Evolutionary conservation across 2,797 vertebrate species (phyloP).

Genomic region (Cryptoprocta ferox): DNA sequence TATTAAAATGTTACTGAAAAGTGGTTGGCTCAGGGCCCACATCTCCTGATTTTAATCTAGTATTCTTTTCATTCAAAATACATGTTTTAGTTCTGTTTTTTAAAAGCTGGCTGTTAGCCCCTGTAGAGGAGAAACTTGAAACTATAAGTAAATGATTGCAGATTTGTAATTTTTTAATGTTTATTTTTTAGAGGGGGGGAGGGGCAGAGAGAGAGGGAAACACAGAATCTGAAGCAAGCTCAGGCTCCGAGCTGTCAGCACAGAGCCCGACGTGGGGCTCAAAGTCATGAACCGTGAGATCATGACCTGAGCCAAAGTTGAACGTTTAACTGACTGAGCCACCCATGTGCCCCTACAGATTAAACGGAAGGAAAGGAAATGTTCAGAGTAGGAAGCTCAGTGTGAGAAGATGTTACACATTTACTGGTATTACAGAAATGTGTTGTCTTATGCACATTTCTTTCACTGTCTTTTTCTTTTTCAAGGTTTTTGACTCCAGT

Average conservation of each 20-base stretch:
- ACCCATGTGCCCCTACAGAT: neutral
- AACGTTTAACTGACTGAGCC: too few species aligned
- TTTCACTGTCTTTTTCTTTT: conserved; percentile 46
- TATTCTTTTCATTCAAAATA: conserved; percentile 37
- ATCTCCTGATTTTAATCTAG: conserved; percentile 30
- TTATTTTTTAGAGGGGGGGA: too few species aligned
- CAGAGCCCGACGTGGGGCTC: too few species aligned
- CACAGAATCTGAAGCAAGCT: too few species aligned
- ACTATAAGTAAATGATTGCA: neutral
- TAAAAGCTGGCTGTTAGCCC: neutral
- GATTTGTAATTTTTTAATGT: neutral
- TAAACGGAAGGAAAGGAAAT: neutral
- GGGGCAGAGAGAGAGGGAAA: too few species aligned
- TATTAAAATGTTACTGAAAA: conserved; percentile 33
- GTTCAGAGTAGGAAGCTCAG: neutral
- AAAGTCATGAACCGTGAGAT: too few species aligned
- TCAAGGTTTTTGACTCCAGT: conserved; percentile 91
- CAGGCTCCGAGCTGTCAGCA: too few species aligned
- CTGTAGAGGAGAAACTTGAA: conserved; percentile 6
- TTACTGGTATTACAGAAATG: neutral
- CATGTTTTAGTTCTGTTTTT: conserved; percentile 29
- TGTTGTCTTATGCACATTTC: neutral
- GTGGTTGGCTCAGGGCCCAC: neutral
- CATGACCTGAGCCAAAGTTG: too few species aligned
- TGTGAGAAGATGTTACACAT: neutral